Percentiles rank a stretch among this genome's conserved stretches.
Evolutionary conservation across 2,113 vertebrate species (phyloP).

Genomic region (Eubucco bourcierii): DNA sequence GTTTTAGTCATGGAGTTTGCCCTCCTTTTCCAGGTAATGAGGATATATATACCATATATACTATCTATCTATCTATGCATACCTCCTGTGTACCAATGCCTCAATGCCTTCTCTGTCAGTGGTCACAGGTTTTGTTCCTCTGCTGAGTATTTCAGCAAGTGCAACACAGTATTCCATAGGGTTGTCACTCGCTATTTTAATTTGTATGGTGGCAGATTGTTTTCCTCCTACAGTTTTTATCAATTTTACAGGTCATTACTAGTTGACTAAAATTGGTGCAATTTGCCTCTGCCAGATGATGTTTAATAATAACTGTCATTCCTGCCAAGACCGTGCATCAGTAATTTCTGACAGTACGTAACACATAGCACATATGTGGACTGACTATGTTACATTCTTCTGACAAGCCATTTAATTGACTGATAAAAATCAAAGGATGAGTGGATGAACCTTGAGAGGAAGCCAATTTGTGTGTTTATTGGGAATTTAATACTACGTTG

Average conservation of each 20-base stretch:
- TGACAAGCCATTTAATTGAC: constrained; percentile 35
- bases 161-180: not conserved
- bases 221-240: constrained; percentile 41
- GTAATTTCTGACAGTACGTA: constrained; percentile 21
- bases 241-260: constrained; percentile 44
- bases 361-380: not conserved
- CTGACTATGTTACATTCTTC: not conserved
- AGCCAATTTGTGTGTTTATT: not conserved
- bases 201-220: constrained; percentile 11
- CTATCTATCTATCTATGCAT: too few species aligned
- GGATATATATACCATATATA: not conserved
- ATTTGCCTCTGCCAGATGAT: constrained; percentile 48
- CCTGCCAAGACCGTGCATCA: not conserved
- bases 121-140: not conserved
- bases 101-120: not conserved
- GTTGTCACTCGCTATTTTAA: not conserved
- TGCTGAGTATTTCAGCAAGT: not conserved
- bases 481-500: not conserved
- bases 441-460: not conserved
- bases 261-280: constrained; percentile 41
- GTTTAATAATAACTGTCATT: constrained; percentile 52
- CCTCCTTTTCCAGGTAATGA: not conserved
- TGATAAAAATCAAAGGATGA: constrained; percentile 23
- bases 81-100: not conserved
- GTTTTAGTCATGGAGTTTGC: not conserved